Conservation (phyloP, 2,113 vertebrate genomes). For the Lophotis ruficrista region DNA sequence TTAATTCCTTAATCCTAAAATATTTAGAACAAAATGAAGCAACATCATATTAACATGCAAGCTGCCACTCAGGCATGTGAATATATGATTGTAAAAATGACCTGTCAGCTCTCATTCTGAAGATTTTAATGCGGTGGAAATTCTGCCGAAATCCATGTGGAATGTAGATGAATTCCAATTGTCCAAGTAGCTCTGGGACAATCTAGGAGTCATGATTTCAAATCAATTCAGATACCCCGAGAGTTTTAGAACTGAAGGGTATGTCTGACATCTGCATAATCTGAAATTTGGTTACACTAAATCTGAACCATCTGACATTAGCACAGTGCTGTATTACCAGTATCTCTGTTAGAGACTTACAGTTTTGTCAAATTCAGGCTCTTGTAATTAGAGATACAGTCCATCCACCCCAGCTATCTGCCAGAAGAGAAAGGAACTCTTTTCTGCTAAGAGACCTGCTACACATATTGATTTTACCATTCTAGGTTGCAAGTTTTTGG, state of each 20-base stretch:
- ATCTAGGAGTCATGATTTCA: background rate
- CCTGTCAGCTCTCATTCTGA: background rate
- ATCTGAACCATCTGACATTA: background rate
- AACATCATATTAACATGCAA: background rate
- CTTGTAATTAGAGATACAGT: background rate
- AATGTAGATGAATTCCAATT: background rate
- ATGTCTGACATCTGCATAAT: background rate
- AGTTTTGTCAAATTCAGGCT: background rate
- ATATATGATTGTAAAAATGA: background rate
- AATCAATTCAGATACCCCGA: background rate
- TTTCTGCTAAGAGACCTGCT: background rate
- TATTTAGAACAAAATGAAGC: background rate
- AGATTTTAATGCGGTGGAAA: background rate
- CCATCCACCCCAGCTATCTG: background rate
- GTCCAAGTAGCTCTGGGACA: background rate
- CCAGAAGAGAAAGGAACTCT: background rate
- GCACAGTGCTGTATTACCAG: background rate
- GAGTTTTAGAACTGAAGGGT: background rate
- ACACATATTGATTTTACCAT: background rate
- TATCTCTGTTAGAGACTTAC: background rate
- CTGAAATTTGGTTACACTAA: background rate
- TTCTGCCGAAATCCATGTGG: background rate
- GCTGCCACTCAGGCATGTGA: background rate
- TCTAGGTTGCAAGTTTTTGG: background rate
- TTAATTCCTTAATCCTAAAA: background rate